Conservation (phyloP, 1,140 invertebrate species). For the Sweltsa coloradensis region DNA sequence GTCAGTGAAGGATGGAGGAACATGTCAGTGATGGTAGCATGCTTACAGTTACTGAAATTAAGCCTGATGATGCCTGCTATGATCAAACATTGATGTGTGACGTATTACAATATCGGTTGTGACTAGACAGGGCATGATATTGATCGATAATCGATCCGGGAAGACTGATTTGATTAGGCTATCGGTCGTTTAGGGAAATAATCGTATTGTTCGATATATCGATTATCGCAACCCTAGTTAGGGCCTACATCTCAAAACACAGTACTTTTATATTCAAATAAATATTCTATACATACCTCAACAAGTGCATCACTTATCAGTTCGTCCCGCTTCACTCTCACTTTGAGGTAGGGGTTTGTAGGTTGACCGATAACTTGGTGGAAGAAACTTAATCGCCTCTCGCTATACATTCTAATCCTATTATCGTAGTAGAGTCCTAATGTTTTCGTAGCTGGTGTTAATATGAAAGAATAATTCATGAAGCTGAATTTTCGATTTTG, state of each 20-base stretch:
- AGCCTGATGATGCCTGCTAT: too few species aligned
- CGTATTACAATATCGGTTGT: too few species aligned
- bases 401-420: conserved; percentile 88
- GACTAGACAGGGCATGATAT: too few species aligned
- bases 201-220: too few species aligned
- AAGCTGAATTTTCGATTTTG: conserved; percentile 72
- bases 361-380: conserved; percentile 66
- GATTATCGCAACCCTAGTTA: not conserved
- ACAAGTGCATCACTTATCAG: conserved; percentile 86
- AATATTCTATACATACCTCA: conserved; percentile 48
- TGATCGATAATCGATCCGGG: too few species aligned
- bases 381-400: conserved; percentile 68
- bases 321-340: conserved; percentile 69
- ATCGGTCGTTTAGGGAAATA: too few species aligned
- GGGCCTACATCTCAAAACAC: conserved; percentile 8
- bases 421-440: conserved; percentile 88
- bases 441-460: conserved; percentile 86
- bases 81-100: too few species aligned
- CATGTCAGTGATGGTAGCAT: too few species aligned
- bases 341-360: conserved; percentile 72
- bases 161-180: too few species aligned
- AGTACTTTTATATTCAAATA: not conserved
- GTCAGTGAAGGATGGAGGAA: too few species aligned
- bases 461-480: conserved; percentile 80
- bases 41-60: too few species aligned